A percentile compares a stretch with the other conserved stretches of the same genome.
Conservation (phyloP, 2,888 invertebrate genomes). For the Meiosimyza platycephala region DNA sequence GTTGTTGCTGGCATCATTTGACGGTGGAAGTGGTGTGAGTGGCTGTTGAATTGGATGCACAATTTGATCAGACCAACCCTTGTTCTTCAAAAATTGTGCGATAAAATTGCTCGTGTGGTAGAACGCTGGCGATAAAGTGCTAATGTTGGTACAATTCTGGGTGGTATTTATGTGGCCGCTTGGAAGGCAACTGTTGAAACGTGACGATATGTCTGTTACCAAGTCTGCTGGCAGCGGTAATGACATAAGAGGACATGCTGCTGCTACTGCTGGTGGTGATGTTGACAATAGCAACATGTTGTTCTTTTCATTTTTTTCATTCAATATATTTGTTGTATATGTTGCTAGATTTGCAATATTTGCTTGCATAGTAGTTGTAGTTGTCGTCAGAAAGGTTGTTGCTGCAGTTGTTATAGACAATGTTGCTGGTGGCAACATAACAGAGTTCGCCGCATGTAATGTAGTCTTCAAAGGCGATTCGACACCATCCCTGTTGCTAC, state of each 20-base stretch:
- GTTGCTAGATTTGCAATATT: not conserved
- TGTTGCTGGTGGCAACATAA: constrained; percentile 2
- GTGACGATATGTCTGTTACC: constrained; percentile 41
- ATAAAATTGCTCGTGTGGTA: not conserved
- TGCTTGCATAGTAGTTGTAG: not conserved
- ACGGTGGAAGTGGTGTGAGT: not conserved
- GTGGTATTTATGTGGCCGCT: not conserved
- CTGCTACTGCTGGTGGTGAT: not conserved
- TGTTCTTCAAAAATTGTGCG: not conserved
- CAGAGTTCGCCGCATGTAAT: not conserved
- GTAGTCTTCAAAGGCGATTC: not conserved
- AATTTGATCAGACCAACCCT: too few species aligned
- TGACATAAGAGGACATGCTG: not conserved
- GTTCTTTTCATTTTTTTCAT: not conserved
- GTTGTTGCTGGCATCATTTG: constrained; percentile 1
- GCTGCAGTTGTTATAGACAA: not conserved
- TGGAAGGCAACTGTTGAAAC: constrained; percentile 31
- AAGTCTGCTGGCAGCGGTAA: constrained; percentile 35
- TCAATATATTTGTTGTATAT: not conserved
- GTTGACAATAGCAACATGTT: constrained; percentile 36
- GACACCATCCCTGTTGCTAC: too few species aligned
- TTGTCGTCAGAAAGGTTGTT: not conserved
- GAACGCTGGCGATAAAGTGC: too few species aligned
- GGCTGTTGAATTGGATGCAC: not conserved
- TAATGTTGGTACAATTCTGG: too few species aligned